These are phyloP conservation scores for Diadegma fenestrale DNA, from an alignment of 2,888 invertebrate species.

Conservation along the genomic window DNA sequence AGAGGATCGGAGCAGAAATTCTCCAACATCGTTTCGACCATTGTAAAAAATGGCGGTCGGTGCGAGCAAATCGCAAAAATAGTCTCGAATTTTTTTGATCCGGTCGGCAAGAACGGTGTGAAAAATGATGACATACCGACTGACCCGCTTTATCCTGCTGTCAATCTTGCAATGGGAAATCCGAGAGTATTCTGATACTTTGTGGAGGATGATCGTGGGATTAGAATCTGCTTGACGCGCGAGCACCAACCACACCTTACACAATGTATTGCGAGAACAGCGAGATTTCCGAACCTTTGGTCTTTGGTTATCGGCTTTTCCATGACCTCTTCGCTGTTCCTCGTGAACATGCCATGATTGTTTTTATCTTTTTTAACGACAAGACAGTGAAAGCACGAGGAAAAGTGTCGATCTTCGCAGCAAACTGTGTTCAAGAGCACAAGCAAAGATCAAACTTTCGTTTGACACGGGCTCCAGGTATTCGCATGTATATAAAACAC, in stretches of 20 bases:
- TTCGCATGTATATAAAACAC: constrained; percentile 28
- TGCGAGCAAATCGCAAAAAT: too few relatives aligned
- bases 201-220: constrained; percentile 59
- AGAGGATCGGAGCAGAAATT: too few relatives aligned
- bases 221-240: constrained; percentile 10
- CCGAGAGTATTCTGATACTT: constrained; percentile 19
- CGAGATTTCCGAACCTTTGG: constrained; percentile 57
- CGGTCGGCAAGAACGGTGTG: not conserved
- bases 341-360: constrained; percentile 19
- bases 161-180: constrained; percentile 19
- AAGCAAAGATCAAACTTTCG: constrained; percentile 67
- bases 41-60: too few relatives aligned
- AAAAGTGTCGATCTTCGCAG: constrained; percentile 57
- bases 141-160: constrained; percentile 2
- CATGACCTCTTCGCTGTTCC: constrained; percentile 13
- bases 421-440: constrained; percentile 41
- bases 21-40: too few relatives aligned
- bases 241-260: constrained; percentile 56
- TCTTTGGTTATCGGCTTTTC: constrained; percentile 44
- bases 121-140: not conserved
- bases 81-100: too few relatives aligned
- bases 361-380: constrained; percentile 38
- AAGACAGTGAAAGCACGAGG: constrained; percentile 62
- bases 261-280: constrained; percentile 46
- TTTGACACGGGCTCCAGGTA: constrained; percentile 54